Conservation (phyloP, 2,888 invertebrate genomes). For the Ypsolopha scabrella region DNA sequence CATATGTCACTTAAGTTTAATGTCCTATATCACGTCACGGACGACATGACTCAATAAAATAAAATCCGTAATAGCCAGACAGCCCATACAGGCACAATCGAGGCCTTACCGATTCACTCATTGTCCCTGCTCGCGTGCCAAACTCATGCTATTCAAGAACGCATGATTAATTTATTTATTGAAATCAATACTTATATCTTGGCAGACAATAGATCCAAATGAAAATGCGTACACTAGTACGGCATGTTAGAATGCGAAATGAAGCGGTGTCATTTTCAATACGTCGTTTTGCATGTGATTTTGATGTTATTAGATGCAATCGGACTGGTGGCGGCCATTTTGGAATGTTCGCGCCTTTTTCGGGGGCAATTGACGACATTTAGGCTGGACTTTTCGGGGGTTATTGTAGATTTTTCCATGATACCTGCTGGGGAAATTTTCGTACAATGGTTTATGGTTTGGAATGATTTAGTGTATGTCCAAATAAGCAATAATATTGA, state of each 20-base stretch:
- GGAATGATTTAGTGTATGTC: not conserved
- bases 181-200: conserved; percentile 70
- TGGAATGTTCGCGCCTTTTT: conserved; percentile 45
- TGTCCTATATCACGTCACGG: conserved; percentile 50
- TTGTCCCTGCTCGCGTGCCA: conserved; percentile 61
- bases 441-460: not conserved
- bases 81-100: conserved; percentile 41
- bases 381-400: conserved; percentile 17
- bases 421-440: not conserved
- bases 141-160: conserved; percentile 57
- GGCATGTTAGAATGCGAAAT: conserved; percentile 66
- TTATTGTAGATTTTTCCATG: conserved; percentile 23
- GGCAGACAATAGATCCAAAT: conserved; percentile 66
- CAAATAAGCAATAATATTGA: not conserved
- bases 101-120: conserved; percentile 52
- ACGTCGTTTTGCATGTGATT: conserved; percentile 67
- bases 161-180: conserved; percentile 69
- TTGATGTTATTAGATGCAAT: conserved; percentile 70
- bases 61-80: conserved; percentile 44
- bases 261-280: conserved; percentile 62
- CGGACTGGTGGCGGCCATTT: conserved; percentile 63
- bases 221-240: conserved; percentile 64
- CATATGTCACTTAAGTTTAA: conserved; percentile 22
- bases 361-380: conserved; percentile 36
- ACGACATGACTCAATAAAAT: conserved; percentile 55